Conservation (phyloP, 2,797 vertebrate species). For the Rhadinocentrus ornatus region DNA sequence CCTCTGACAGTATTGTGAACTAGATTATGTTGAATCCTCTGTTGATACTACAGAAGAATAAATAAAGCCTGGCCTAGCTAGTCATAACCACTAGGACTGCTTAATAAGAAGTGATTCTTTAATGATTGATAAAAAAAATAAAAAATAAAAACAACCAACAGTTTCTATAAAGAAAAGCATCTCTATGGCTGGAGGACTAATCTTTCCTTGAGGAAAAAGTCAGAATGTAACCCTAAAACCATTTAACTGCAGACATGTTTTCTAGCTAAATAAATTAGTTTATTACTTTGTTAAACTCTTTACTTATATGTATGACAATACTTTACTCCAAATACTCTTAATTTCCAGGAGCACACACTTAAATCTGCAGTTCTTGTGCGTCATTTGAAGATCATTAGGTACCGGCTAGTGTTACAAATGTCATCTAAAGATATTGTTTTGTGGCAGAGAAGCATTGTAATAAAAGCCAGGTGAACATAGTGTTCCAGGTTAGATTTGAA, state of each 20-base stretch:
- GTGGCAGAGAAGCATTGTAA: slow-evolving; percentile 35
- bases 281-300: slow-evolving; percentile 33
- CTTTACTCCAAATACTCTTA: slow-evolving; percentile 28
- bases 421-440: slow-evolving; percentile 19
- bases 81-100: neutral
- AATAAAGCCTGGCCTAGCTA: neutral
- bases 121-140: neutral
- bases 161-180: neutral
- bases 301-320: slow-evolving; percentile 10
- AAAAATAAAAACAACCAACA: too few relatives aligned
- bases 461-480: slow-evolving; percentile 70
- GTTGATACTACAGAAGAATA: neutral
- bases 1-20: neutral
- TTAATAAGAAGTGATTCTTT: neutral
- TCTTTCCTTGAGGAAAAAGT: neutral
- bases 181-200: neutral
- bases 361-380: slow-evolving; percentile 25
- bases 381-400: slow-evolving; percentile 10
- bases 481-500: slow-evolving; percentile 79
- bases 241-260: neutral
- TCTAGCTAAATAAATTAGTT: slow-evolving; percentile 36
- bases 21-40: neutral
- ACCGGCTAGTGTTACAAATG: slow-evolving; percentile 12
- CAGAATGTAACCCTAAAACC: neutral
- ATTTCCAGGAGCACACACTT: slow-evolving; percentile 19